A percentile compares a stretch with the other conserved stretches of the same genome.
Conservation (phyloP, 2,888 invertebrate genomes). For the Orthosia gracilis region DNA sequence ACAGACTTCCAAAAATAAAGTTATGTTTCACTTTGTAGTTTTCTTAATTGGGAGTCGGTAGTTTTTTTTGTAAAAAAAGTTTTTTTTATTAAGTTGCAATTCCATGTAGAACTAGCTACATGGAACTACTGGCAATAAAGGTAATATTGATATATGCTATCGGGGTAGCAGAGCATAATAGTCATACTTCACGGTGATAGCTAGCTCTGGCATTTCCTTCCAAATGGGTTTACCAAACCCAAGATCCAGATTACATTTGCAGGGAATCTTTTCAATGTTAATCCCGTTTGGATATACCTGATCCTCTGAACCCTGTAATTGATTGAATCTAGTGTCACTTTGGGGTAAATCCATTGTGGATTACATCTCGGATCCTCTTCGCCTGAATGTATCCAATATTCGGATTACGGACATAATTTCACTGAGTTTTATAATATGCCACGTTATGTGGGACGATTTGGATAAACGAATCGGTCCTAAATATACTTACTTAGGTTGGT, state of each 20-base stretch:
- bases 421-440: conserved; percentile 38
- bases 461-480: conserved; percentile 36
- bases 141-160: too few relatives aligned
- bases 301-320: conserved; percentile 36
- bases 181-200: not conserved
- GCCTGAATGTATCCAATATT: conserved; percentile 40
- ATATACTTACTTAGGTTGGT: conserved; percentile 38
- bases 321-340: conserved; percentile 55
- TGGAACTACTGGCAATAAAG: too few relatives aligned
- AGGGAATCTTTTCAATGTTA: conserved; percentile 38
- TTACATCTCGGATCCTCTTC: conserved; percentile 36
- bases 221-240: not conserved
- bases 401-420: conserved; percentile 26
- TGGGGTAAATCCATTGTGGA: conserved; percentile 43
- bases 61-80: too few relatives aligned
- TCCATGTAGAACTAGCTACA: too few relatives aligned
- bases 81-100: too few relatives aligned
- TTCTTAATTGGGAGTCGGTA: too few relatives aligned
- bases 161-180: too few relatives aligned
- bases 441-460: conserved; percentile 19
- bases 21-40: too few relatives aligned
- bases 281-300: conserved; percentile 20
- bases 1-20: too few relatives aligned
- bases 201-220: not conserved
- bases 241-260: conserved; percentile 6